Evolutionary conservation across 35 echinoderm and acorn worm species (phyloP).

Genomic region (Ptychodera flava): DNA sequence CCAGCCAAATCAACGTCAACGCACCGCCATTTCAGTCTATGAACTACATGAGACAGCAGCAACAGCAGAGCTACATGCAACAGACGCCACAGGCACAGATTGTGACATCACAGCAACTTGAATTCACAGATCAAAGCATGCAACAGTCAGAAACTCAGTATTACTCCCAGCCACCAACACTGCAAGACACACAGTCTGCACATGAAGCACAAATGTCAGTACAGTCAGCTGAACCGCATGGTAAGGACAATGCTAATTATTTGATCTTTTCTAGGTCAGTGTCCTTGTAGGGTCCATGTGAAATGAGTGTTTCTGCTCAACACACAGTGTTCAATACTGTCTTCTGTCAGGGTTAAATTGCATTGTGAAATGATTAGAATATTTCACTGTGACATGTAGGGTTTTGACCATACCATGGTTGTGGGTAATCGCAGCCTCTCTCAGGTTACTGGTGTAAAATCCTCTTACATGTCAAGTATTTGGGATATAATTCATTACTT

Average conservation of each 20-base stretch:
- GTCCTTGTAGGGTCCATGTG: too few relatives aligned
- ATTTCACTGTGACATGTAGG: too few relatives aligned
- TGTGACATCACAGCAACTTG: not conserved
- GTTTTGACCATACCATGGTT: too few relatives aligned
- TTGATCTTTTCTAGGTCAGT: too few relatives aligned
- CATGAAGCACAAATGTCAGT: not conserved
- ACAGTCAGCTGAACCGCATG: not conserved
- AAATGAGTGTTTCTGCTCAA: too few relatives aligned
- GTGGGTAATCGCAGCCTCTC: too few relatives aligned
- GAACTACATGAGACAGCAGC: not conserved
- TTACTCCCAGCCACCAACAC: not conserved
- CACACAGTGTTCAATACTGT: too few relatives aligned
- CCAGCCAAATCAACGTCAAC: not conserved
- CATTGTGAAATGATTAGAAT: too few relatives aligned
- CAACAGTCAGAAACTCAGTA: not conserved
- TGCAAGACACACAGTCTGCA: not conserved
- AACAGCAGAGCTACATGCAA: not conserved
- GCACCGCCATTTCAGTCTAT: not conserved
- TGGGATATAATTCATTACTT: too few relatives aligned
- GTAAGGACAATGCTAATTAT: not conserved
- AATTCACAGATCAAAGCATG: not conserved
- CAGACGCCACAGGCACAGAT: not conserved
- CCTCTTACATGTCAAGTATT: too few relatives aligned
- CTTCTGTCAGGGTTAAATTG: too few relatives aligned
- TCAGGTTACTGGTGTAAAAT: too few relatives aligned